Base-by-base conservation (phyloP, 2,113 vertebrate species). In the Tamias sibiricus region DNA sequence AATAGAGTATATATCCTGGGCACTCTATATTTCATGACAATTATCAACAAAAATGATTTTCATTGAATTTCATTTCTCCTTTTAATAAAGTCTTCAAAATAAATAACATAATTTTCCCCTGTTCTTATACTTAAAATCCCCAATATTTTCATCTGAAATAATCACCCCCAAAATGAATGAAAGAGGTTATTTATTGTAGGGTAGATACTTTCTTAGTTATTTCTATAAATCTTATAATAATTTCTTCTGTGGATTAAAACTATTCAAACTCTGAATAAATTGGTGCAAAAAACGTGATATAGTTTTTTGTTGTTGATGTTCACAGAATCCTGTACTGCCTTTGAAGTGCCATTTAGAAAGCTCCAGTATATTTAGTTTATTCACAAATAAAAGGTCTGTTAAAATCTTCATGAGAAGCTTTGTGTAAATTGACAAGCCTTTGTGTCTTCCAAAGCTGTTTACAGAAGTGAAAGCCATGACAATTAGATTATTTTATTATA, bases 21-120 rank as follows among this genome's bases (percentile, higher is more conserved):
- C 76, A 97, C 94, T 98, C 97, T 98, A 97, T 97, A 98, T 98
- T 98, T 98, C 97, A 98, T 98, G 98, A 91, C 98, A 98, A 98
- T 98, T 98, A 98, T 97, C 97, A 97, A 96, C 0, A 57, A 98
- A 98, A 98, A 97, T 97, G 92, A 98, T 98, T 98, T 98, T 97
- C 98, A 98, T 96, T 98, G 97, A 97, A 98, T 98, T 97, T 98
- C 98, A 98, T 98, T 98, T 98, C 96, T 98, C 96, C 93, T 98
- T 98, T 98, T 98, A 98, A 98, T 98, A 98, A 98, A 98, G 76
- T 88, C 96, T 95, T 97, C 59, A 97, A 97, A 98, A 97, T 57
- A 97, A 98, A 97, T 98, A 98, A 98, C 80, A 91, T 95, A 98
- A 90, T 94, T 98, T 97, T 84, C 42, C 77, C 93, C 76, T 98